Evolutionary conservation across 1,140 invertebrate genomes (phyloP), one percentile per base, ranked within the genome.

Genomic region (Marisa cornuarietis): DNA sequence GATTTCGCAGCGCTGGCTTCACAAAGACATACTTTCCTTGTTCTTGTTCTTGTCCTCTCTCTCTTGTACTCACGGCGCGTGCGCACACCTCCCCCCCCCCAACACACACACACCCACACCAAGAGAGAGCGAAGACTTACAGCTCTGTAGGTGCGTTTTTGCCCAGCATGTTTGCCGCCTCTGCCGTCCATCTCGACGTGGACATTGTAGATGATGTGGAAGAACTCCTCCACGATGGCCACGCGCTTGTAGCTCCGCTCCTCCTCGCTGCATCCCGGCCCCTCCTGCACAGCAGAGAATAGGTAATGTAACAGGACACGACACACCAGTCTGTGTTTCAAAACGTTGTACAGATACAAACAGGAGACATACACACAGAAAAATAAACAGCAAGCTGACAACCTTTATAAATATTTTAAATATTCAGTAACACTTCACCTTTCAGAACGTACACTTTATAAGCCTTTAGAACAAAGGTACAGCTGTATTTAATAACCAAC

Each of bases 221-320:
- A 98, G 92, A 99, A 99, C 87, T 98, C 96, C 92, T 99, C 97
- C 18, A 98, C 97, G 42, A 98, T 95, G 0, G 97, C 97, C 11
- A 98, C 97, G 89, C 97, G 96, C 88, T 97, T 95, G 90, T 95
- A 97, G 79, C 88, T 92, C 85, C 83, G 92, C 83, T 80, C 91
- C 26, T 76, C 80, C 14, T 86, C 85, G n/a, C 79, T 83, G 42
- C 78, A 69, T 26, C 82, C 82, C 0, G 81, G 71, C 20, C 82
- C 83, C 18, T 81, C 84, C 86, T 87, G 82, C 1, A 81, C 82
- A 13, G 51, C 18, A 74, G n/a, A 72, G 65, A 65, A 79, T 69
- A 66, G 49, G 79, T 22, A 58, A n/a, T 61, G 54, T 24, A 22
- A 51, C 4, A 20, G 22, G 14, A 31, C 13, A 16, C 18, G 26